Conservation (phyloP, 2,113 vertebrate species). For the Callipepla californica region DNA sequence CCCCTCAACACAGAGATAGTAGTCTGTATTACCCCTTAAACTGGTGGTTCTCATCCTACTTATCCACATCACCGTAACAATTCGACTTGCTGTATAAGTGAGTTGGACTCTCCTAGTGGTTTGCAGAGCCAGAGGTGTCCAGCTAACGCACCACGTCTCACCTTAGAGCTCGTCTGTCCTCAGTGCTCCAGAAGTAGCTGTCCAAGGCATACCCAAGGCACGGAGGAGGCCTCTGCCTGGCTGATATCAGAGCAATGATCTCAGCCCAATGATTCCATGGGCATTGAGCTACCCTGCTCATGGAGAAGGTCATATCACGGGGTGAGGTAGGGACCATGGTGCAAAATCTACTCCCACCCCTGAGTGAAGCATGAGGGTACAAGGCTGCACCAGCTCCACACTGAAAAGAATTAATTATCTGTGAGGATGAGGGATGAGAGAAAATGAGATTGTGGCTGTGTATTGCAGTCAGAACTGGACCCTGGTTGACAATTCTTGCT, state of each 20-base stretch:
- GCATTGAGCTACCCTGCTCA: not conserved
- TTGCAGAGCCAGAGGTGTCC: not conserved
- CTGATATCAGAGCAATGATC: not conserved
- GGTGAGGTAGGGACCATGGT: not conserved
- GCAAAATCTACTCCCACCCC: not conserved
- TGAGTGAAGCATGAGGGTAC: fast-evolving
- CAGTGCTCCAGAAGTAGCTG: not conserved
- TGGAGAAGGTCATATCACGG: not conserved
- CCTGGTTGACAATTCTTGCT: not conserved
- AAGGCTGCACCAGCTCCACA: not conserved
- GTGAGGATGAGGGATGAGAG: not conserved
- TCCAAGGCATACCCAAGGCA: not conserved
- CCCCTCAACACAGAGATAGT: not conserved
- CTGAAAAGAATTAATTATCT: not conserved
- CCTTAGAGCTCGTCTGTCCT: not conserved
- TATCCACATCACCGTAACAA: not conserved
- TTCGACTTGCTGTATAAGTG: not conserved
- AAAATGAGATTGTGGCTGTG: not conserved
- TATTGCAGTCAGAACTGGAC: not conserved
- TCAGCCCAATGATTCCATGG: not conserved
- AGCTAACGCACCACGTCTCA: not conserved
- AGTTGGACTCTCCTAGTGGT: not conserved
- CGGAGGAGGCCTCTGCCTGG: fast-evolving
- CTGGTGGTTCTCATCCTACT: not conserved
- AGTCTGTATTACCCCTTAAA: not conserved